A percentile compares a stretch with the other conserved stretches of the same genome.
Evolutionary conservation across 2,797 vertebrate genomes (phyloP).

Genomic region (Enteromius thamalakanensis): DNA sequence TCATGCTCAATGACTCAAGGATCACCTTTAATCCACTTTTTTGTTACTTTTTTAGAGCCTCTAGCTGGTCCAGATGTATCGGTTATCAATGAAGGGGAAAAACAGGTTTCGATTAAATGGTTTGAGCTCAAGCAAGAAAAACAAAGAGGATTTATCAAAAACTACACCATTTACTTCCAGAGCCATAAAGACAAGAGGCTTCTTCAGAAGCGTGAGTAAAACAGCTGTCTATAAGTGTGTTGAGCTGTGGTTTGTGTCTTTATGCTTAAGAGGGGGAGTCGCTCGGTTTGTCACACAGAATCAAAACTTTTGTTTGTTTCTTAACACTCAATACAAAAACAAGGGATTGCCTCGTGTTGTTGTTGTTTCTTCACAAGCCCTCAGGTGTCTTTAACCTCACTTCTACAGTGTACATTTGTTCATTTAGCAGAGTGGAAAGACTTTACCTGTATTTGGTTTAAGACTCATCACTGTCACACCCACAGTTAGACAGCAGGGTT

Average conservation of each 20-base stretch:
- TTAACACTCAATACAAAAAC: neutral
- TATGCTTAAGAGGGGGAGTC: conserved; percentile 36
- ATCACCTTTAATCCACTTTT: neutral
- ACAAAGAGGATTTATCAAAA: conserved; percentile 75
- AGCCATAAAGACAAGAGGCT: conserved; percentile 48
- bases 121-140: conserved; percentile 59
- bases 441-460: conserved; percentile 59
- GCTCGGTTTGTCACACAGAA: conserved; percentile 21
- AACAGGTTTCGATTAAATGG: conserved; percentile 15
- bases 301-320: neutral
- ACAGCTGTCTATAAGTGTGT: neutral
- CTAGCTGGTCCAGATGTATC: conserved; percentile 15
- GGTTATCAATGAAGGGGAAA: neutral
- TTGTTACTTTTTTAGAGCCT: conserved; percentile 22
- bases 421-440: conserved; percentile 67
- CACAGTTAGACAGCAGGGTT: conserved; percentile 68
- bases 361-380: neutral
- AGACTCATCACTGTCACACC: conserved; percentile 69
- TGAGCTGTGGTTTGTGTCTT: conserved; percentile 26
- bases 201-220: conserved; percentile 63
- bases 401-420: conserved; percentile 9
- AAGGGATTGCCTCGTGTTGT: neutral
- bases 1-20: neutral
- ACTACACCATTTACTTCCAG: conserved; percentile 73
- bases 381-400: conserved; percentile 21